A percentile compares a stretch with the other conserved stretches of the same genome.
These are phyloP conservation scores for Shargacucullia verbasci DNA, from an alignment of 2,888 invertebrate genomes.

Conservation along the genomic window DNA sequence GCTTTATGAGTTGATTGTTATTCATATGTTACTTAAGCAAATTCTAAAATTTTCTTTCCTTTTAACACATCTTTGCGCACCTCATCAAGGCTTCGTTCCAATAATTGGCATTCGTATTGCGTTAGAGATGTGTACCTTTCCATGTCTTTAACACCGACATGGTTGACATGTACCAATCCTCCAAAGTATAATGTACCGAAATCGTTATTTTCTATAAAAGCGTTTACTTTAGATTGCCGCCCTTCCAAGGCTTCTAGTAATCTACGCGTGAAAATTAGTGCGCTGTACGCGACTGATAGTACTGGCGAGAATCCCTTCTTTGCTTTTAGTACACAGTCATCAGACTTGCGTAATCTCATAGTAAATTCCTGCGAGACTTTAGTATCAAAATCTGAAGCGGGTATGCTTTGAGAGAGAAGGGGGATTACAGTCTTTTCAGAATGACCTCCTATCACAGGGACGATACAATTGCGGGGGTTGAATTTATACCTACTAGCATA, in stretches of 20 bases:
- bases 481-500: conserved; percentile 91
- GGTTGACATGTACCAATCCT: conserved; percentile 68
- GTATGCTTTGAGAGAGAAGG: conserved; percentile 92
- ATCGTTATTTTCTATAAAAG: conserved; percentile 78
- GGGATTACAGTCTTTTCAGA: conserved; percentile 93
- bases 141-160: conserved; percentile 71
- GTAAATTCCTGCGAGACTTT: conserved; percentile 76
- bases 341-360: conserved; percentile 87
- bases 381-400: conserved; percentile 83
- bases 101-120: conserved; percentile 69
- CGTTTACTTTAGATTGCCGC: conserved; percentile 62
- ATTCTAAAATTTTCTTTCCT: conserved; percentile 73
- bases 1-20: background rate
- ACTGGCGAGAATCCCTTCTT: conserved; percentile 89
- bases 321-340: conserved; percentile 90
- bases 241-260: conserved; percentile 85
- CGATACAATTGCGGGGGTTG: conserved; percentile 90
- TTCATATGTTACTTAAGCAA: conserved; percentile 39
- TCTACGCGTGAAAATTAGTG: conserved; percentile 88
- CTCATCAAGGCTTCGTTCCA: conserved; percentile 70
- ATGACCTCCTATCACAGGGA: conserved; percentile 94
- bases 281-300: conserved; percentile 91
- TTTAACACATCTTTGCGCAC: conserved; percentile 70
- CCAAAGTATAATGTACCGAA: conserved; percentile 78
- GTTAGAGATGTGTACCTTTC: conserved; percentile 66